Evolutionary conservation across 2,113 vertebrate species (phyloP).

Genomic region (Neolamprologus brichardi): DNA sequence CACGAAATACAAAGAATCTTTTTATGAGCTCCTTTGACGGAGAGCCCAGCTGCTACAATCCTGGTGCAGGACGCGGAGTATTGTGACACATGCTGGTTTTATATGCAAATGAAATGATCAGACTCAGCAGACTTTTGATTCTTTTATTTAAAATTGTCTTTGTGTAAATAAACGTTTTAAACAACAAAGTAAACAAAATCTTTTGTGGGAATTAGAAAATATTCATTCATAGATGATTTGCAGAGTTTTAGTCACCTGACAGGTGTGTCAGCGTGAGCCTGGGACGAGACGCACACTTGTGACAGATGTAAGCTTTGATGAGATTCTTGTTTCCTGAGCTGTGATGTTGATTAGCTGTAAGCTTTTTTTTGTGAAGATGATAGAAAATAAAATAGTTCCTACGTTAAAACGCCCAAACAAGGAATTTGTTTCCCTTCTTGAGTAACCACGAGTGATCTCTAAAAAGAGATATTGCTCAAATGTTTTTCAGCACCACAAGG

Average conservation of each 20-base stretch:
- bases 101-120: neutral
- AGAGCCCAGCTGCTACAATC: rapidly evolving
- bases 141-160: neutral
- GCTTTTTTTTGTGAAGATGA: neutral
- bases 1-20: rapidly evolving
- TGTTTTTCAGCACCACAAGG: rapidly evolving
- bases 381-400: neutral
- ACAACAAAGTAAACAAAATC: neutral
- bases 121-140: neutral
- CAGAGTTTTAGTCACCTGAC: neutral
- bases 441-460: neutral
- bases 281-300: neutral
- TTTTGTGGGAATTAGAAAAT: neutral
- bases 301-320: rapidly evolving
- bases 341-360: rapidly evolving
- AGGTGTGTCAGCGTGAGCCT: rapidly evolving
- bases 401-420: neutral
- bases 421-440: rapidly evolving
- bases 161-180: neutral
- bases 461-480: rapidly evolving
- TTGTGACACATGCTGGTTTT: neutral
- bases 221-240: rapidly evolving
- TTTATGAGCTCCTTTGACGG: rapidly evolving
- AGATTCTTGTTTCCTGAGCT: neutral
- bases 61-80: rapidly evolving